Percentiles rank a stretch among this genome's conserved stretches.
These are phyloP conservation scores for Papilio polytes DNA, from an alignment of 1,140 invertebrate genomes.

Conservation along the genomic window DNA sequence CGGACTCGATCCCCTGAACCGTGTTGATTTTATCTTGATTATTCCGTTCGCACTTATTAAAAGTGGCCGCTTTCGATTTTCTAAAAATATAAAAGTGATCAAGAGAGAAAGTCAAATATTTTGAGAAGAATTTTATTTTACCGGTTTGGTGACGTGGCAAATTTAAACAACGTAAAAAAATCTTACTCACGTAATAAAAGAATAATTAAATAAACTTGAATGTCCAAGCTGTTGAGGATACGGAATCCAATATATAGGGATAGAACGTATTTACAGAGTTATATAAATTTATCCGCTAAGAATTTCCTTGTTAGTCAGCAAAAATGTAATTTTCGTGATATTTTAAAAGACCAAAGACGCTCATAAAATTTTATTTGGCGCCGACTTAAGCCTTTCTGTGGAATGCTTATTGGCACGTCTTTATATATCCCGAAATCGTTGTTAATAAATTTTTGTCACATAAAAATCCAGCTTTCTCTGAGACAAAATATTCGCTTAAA, in stretches of 20 bases:
- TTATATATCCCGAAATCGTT: constrained; percentile 27
- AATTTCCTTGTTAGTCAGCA: not conserved
- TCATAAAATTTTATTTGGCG: constrained; percentile 37
- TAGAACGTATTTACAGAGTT: too few species aligned
- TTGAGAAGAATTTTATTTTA: constrained; percentile 19
- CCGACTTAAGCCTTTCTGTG: constrained; percentile 30
- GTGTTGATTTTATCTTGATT: constrained; percentile 41
- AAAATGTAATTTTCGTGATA: not conserved
- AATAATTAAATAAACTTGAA: not conserved
- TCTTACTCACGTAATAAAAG: not conserved
- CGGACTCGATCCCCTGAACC: constrained; percentile 17
- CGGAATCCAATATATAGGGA: too few species aligned
- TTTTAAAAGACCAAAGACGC: constrained; percentile 4
- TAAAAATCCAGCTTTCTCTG: constrained; percentile 33
- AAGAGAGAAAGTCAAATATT: constrained; percentile 41
- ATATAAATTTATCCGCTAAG: not conserved
- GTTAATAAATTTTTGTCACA: constrained; percentile 35
- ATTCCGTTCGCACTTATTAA: constrained; percentile 27
- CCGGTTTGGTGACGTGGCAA: constrained; percentile 1
- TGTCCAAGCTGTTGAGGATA: too few species aligned
- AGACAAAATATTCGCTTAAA: constrained; percentile 29
- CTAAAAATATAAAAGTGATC: constrained; percentile 42
- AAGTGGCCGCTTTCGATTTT: constrained; percentile 41
- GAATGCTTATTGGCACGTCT: constrained; percentile 30
- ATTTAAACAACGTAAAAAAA: not conserved